Conservation (phyloP, 2,113 vertebrate genomes). For the Anseranas semipalmata region DNA sequence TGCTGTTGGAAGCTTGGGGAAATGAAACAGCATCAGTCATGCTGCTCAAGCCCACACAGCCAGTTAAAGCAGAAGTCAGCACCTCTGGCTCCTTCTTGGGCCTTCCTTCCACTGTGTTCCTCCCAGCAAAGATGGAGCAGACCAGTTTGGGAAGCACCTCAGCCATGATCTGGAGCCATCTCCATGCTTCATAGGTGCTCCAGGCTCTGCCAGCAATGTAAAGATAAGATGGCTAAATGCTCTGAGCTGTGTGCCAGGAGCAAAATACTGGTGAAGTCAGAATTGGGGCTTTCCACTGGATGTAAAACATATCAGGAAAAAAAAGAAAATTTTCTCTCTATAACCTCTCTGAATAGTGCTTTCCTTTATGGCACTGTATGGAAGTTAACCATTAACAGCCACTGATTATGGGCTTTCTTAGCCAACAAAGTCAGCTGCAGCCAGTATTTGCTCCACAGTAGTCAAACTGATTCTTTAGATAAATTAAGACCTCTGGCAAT, state of each 20-base stretch:
- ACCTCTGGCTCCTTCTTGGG: neutral
- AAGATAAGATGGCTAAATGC: neutral
- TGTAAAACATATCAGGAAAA: neutral
- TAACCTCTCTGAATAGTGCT: neutral
- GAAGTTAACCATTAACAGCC: neutral
- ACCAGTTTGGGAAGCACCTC: neutral
- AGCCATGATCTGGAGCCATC: neutral
- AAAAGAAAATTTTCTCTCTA: neutral
- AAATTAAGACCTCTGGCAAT: neutral
- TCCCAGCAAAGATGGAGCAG: neutral
- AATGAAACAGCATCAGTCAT: accelerated
- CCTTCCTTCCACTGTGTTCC: too few species aligned
- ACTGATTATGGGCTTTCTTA: neutral
- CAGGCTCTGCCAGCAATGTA: neutral
- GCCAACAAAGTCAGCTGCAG: neutral
- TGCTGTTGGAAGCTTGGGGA: neutral
- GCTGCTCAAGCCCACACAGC: neutral
- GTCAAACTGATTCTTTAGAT: neutral
- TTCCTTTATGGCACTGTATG: neutral
- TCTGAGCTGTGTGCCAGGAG: neutral
- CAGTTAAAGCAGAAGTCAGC: neutral
- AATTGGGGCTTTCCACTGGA: neutral
- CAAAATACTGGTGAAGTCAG: neutral
- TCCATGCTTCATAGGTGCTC: too few species aligned
- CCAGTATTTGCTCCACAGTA: neutral